These are phyloP conservation scores for Pseudopleuronectes americanus DNA, from an alignment of 2,797 vertebrate species.

Conservation along the genomic window DNA sequence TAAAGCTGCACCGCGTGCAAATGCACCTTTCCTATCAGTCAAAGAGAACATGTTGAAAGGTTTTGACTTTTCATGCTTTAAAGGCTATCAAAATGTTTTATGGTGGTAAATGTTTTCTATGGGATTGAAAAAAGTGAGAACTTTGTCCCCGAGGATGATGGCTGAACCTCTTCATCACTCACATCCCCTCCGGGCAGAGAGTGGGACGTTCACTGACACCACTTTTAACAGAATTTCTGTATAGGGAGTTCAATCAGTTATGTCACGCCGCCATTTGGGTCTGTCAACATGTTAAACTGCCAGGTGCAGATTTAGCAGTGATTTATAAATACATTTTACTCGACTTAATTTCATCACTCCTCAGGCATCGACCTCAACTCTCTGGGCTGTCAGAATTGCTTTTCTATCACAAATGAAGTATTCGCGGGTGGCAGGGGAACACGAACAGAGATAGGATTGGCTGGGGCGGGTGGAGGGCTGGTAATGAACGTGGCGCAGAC, in stretches of 20 bases:
- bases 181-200: neutral
- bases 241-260: conserved; percentile 31
- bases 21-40: too few relatives aligned
- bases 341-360: conserved; percentile 63
- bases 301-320: conserved; percentile 52
- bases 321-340: conserved; percentile 66
- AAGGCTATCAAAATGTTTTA: conserved; percentile 6
- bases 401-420: conserved; percentile 59
- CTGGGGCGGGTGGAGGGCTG: conserved; percentile 15
- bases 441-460: conserved; percentile 41
- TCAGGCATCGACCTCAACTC: conserved; percentile 51
- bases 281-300: conserved; percentile 53
- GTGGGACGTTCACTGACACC: conserved; percentile 6
- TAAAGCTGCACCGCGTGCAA: neutral
- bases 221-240: conserved; percentile 1
- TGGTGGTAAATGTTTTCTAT: neutral
- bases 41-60: too few relatives aligned
- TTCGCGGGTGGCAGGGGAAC: conserved; percentile 49
- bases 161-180: conserved; percentile 22
- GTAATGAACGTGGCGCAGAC: conserved; percentile 60
- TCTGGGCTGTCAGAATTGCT: conserved; percentile 60
- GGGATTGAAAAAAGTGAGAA: conserved; percentile 11
- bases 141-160: conserved; percentile 6
- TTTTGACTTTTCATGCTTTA: neutral
- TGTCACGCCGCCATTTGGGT: conserved; percentile 25